Base-by-base conservation (phyloP, 2,888 invertebrate species). In the Holacanthella duospinosa region DNA sequence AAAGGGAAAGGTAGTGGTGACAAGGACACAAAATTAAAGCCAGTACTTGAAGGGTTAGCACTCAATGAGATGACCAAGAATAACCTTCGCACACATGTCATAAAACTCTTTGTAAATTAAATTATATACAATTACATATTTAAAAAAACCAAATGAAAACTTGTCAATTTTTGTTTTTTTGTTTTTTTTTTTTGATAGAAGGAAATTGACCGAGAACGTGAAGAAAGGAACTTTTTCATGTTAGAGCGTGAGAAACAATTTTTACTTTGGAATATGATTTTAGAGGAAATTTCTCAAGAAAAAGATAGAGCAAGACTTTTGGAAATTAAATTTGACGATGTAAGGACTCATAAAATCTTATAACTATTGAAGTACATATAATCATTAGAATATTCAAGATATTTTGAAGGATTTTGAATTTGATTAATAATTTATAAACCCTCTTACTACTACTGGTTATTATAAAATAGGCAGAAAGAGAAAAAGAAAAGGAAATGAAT, bases 211-310 rank as follows among this genome's bases (percentile, higher is more conserved):
- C 84, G 90, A 63, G 95, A 96, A 78, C 82, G 95, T 74, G 95
- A 95, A 77, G 95, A 96, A 77, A 80, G 96, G 61, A 95, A 95
- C 78, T 95, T 88, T 77, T 95, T 93, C 75, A 95, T 95, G 78
- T 78, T 95, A 74, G 96, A 96, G 79, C 82, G 95, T 71, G 95
- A 95, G 77, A 94, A 94, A 79, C 82, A 95, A 21, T 84, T 92
- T 71, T 91, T 91, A 2, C 94, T 93, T 77, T 96, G 95, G 95
- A 94, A 95, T 78, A 93, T 95, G 61, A 89, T 93, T 0, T 84
- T 90, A 70, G 86, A 88, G 73, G 91, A 95, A 75, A 79, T 94
- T 2, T 59, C 66, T 9, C 60, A 59, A 53, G 91, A 93, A 75
- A 90, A 93, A 79, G 84, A 85, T 16, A 85, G 86, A 75, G 87